Percentiles rank a stretch among this genome's conserved stretches.
Evolutionary conservation across 2,797 vertebrate genomes (phyloP).

Genomic region (Apogon hyalosoma): DNA sequence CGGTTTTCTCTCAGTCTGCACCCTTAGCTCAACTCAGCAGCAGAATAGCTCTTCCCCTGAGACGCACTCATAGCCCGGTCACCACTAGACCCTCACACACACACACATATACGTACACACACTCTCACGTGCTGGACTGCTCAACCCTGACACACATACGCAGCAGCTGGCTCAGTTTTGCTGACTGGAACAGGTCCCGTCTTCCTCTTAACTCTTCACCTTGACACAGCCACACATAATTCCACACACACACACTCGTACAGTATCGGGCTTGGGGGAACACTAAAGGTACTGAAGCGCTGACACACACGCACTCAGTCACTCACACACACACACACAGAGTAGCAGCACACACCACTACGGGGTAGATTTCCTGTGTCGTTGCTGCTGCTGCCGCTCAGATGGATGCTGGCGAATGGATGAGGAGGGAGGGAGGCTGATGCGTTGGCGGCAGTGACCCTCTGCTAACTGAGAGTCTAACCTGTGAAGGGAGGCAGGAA

Average conservation of each 20-base stretch:
- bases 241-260: slow-evolving; percentile 26
- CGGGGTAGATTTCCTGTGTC: slow-evolving; percentile 35
- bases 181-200: slow-evolving; percentile 52
- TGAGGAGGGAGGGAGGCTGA: slow-evolving; percentile 25
- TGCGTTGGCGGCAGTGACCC: slow-evolving; percentile 53
- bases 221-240: slow-evolving; percentile 57
- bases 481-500: slow-evolving; percentile 65
- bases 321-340: slow-evolving; percentile 29
- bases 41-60: slow-evolving; percentile 56
- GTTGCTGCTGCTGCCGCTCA: slow-evolving; percentile 40
- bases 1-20: slow-evolving; percentile 52
- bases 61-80: slow-evolving; percentile 70
- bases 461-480: slow-evolving; percentile 68
- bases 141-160: slow-evolving; percentile 23
- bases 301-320: slow-evolving; percentile 36
- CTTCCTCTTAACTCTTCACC: slow-evolving; percentile 51
- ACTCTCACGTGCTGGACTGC: slow-evolving; percentile 12
- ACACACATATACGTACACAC: slow-evolving; percentile 32
- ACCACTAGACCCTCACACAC: slow-evolving; percentile 33
- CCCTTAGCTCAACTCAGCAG: slow-evolving; percentile 68
- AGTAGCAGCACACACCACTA: slow-evolving; percentile 8
- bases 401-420: slow-evolving; percentile 41
- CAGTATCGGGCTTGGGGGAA: slow-evolving; percentile 29
- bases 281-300: slow-evolving; percentile 35
- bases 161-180: slow-evolving; percentile 42